Percentiles rank a stretch among this genome's conserved stretches.
These are phyloP conservation scores for Bombus breviceps DNA, from an alignment of 1,140 invertebrate species.

Conservation along the genomic window DNA sequence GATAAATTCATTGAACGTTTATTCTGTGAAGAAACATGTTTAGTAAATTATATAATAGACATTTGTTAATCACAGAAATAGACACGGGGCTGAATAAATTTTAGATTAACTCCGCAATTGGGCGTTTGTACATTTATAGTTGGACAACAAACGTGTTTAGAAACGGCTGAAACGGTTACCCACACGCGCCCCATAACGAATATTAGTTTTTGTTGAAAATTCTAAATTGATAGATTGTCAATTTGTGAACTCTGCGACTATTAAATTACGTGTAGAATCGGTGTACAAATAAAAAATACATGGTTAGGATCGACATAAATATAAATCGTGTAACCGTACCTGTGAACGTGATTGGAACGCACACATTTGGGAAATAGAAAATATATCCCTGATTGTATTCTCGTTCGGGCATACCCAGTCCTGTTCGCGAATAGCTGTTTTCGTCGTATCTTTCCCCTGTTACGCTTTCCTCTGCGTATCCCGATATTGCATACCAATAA, in stretches of 20 bases:
- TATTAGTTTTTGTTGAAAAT: constrained; percentile 11
- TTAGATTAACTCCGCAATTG: constrained; percentile 1
- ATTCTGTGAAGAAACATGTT: not conserved
- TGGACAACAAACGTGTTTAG: not conserved
- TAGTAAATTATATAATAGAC: not conserved
- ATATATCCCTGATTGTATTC: constrained; percentile 40
- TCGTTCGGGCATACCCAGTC: not conserved
- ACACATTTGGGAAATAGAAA: constrained; percentile 34
- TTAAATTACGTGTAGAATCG: constrained; percentile 1
- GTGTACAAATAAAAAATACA: constrained; percentile 7
- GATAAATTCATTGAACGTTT: not conserved
- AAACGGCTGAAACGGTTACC: not conserved
- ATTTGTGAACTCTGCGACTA: constrained; percentile 14
- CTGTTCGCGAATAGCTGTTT: not conserved
- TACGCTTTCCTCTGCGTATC: not conserved
- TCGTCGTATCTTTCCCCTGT: not conserved
- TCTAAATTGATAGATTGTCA: constrained; percentile 23
- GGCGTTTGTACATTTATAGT: not conserved
- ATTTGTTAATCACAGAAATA: not conserved
- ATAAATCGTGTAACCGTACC: constrained; percentile 17
- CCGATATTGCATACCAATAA: constrained; percentile 1
- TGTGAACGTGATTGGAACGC: constrained; percentile 25
- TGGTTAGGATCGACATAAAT: constrained; percentile 25
- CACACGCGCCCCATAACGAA: not conserved
- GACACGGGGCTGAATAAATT: not conserved